phyloP scores from a whole-genome alignment of 2,888 invertebrate genomes.

The Brachyopa scutellaris region DNA sequence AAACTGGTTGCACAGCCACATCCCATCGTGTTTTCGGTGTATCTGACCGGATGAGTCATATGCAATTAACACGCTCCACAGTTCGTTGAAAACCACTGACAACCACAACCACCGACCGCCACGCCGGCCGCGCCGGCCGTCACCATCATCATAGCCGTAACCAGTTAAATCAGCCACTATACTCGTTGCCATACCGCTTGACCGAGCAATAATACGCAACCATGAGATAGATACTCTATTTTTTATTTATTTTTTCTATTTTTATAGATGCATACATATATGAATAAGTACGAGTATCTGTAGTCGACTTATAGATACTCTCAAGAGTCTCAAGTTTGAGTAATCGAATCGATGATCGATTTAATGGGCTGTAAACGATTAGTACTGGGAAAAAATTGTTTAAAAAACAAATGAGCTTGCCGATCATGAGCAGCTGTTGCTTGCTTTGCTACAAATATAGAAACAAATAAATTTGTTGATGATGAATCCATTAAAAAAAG shows the following conservation, averaged over 20 bases:
- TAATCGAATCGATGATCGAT: constrained; percentile 53
- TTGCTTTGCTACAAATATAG: neutral
- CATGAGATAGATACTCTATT: too few relatives aligned
- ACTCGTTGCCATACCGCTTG: constrained; percentile 20
- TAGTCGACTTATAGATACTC: constrained; percentile 32
- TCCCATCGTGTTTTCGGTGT: constrained; percentile 5
- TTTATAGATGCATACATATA: constrained; percentile 10
- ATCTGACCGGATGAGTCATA: constrained; percentile 58
- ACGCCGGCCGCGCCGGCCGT: neutral
- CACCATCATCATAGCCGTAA: constrained; percentile 26
- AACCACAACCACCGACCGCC: constrained; percentile 9
- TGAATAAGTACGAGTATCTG: neutral
- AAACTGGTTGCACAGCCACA: constrained; percentile 51
- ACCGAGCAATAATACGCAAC: constrained; percentile 17
- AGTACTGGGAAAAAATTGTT: constrained; percentile 26
- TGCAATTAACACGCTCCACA: constrained; percentile 20
- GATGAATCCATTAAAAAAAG: neutral
- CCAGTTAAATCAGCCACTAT: constrained; percentile 23
- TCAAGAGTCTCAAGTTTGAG: constrained; percentile 36
- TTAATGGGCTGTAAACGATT: constrained; percentile 49
- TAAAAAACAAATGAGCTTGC: constrained; percentile 20
- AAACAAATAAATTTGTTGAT: neutral
- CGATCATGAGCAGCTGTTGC: constrained; percentile 11
- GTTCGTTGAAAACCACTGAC: constrained; percentile 34
- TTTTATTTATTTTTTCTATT: constrained; percentile 18